A percentile compares a stretch with the other conserved stretches of the same genome.
Evolutionary conservation across 2,113 vertebrate species (phyloP).

Genomic region (Pipra filicauda): DNA sequence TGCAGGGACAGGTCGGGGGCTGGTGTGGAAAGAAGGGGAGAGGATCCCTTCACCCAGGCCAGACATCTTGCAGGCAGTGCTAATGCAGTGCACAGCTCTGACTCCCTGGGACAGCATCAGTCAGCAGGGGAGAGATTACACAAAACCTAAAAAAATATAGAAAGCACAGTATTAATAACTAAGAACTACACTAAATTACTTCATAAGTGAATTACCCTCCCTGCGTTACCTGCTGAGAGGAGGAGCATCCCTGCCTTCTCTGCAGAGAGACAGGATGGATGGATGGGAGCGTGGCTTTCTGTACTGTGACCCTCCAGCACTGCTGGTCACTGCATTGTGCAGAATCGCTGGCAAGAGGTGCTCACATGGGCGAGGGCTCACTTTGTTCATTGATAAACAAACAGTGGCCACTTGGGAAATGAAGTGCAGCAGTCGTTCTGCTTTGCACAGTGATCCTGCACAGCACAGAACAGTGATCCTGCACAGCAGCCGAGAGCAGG

Average conservation of each 20-base stretch:
- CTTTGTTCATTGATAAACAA: not conserved
- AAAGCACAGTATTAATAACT: conserved; percentile 7
- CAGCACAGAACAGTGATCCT: not conserved
- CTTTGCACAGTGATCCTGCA: not conserved
- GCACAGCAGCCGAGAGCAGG: not conserved
- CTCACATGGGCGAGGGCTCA: not conserved
- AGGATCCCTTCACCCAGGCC: not conserved
- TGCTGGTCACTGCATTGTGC: not conserved
- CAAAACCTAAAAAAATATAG: not conserved
- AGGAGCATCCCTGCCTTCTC: not conserved
- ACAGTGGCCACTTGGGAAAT: not conserved
- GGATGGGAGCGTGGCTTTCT: not conserved
- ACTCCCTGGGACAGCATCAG: not conserved
- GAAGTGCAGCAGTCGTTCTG: not conserved
- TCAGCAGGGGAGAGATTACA: not conserved
- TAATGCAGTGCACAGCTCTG: not conserved
- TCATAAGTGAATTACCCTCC: not conserved
- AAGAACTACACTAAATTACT: not conserved
- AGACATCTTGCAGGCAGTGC: not conserved
- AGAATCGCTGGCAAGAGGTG: accelerated
- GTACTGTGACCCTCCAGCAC: not conserved
- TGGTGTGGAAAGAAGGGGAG: not conserved
- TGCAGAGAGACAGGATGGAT: not conserved
- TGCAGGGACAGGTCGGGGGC: accelerated
- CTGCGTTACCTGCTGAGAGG: not conserved